Evolutionary conservation across 2,113 vertebrate species (phyloP), one percentile per base, ranked within the genome.

Genomic region (Choloepus hoffmanni): DNA sequence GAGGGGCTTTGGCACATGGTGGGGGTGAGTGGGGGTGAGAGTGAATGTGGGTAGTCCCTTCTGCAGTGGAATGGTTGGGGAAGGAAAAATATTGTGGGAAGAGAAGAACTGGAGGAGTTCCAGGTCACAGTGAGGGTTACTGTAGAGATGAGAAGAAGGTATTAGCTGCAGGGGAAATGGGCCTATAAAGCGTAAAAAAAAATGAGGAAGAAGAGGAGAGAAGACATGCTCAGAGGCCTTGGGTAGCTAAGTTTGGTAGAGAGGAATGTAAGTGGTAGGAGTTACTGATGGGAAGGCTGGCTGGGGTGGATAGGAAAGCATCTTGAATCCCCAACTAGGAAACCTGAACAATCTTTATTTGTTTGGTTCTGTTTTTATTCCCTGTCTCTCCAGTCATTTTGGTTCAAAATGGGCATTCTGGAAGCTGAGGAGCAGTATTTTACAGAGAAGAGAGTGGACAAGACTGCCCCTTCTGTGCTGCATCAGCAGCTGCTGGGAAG

Each of bases 281-380:
- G 7, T 23, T 9, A 33, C 14, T 79, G 50, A 8, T 6, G 50
- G n/a, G 33, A 65, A 19, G 26, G 21, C 36, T 67, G 60, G 30
- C 13, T 19, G 2, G 73, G 36, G 48, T 33, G 11, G 68, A 15
- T 79, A 43, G 28, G 89, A 79, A 86, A 65, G 48, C 13, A 16
- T 2, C 33, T 62, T 48, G 43, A 15, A 53, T 0, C 23, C 21
- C 4, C 3, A 2, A 33, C 30, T 53, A 9, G 14, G 58, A 60
- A 13, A 90, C n/a, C 21, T 16, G 24, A 82, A 85, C n/a, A 8
- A 26, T 24, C 60, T 28, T 62, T 16, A 23, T 65, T 23, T 21
- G 76, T 55, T 50, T 53, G 55, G 18, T 24, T 92, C 68, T 23
- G 24, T 24, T 50, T 95, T 33, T 79, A 77, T 85, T 76, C 26